phyloP scores from a whole-genome alignment of 2,113 vertebrate species.

The Spheniscus mendiculus region DNA sequence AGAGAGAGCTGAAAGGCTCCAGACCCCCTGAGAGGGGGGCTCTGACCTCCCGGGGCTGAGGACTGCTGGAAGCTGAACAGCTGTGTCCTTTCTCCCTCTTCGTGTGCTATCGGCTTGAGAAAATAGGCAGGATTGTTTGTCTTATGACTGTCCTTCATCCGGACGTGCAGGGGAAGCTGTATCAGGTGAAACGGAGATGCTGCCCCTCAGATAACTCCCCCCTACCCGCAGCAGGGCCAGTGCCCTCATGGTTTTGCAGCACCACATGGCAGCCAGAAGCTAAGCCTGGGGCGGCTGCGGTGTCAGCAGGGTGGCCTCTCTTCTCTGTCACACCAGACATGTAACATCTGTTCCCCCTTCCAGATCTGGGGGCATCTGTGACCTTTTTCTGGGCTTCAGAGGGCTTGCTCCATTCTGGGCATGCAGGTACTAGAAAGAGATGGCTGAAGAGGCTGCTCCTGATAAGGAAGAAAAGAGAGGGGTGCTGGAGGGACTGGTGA shows the following conservation, averaged over 20 bases:
- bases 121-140: conserved; percentile 17
- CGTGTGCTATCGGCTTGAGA: background rate
- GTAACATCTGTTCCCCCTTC: background rate
- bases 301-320: background rate
- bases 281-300: background rate
- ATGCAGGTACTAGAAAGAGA: background rate
- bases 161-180: background rate
- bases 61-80: background rate
- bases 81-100: background rate
- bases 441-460: background rate
- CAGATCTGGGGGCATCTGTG: background rate
- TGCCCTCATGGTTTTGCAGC: background rate
- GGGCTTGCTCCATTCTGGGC: background rate
- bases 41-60: background rate
- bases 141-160: background rate
- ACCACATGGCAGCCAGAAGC: background rate
- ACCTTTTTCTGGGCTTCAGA: background rate
- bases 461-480: background rate
- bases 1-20: background rate
- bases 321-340: background rate
- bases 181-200: background rate
- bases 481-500: background rate
- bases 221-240: accelerated
- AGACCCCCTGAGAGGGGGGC: background rate
- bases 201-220: background rate